Evolutionary conservation across 1,140 invertebrate species (phyloP).

Genomic region (Diploscapter pachys): DNA sequence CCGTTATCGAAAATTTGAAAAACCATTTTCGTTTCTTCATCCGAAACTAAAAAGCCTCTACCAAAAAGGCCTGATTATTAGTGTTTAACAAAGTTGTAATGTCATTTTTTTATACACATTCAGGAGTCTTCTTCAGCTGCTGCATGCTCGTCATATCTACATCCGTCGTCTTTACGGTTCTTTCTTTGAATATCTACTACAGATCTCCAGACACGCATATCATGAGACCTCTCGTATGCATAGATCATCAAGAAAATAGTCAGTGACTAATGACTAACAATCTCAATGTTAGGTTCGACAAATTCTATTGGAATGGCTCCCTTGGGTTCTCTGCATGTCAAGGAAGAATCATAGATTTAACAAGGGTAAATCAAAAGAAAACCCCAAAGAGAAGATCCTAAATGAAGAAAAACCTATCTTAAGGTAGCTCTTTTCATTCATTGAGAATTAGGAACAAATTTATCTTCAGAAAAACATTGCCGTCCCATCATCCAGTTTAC

Average conservation of each 20-base stretch:
- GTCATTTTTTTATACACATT: conserved; percentile 38
- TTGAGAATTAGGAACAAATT: too few relatives aligned
- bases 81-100: too few relatives aligned
- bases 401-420: too few relatives aligned
- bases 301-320: conserved; percentile 89
- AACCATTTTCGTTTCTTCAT: too few relatives aligned
- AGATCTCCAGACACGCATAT: conserved; percentile 84
- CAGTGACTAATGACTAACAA: neutral
- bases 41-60: too few relatives aligned
- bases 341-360: conserved; percentile 77
- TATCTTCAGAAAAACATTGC: neutral
- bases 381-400: neutral
- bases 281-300: conserved; percentile 73
- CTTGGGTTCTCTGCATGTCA: conserved; percentile 87
- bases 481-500: conserved; percentile 28
- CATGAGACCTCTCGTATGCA: conserved; percentile 86
- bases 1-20: too few relatives aligned
- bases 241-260: too few relatives aligned
- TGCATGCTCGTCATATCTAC: conserved; percentile 99
- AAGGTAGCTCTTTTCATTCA: too few relatives aligned
- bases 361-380: conserved; percentile 22
- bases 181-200: conserved; percentile 98
- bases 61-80: too few relatives aligned
- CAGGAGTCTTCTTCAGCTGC: conserved; percentile 98
- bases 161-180: conserved; percentile 94